Evolutionary conservation across 2,797 vertebrate species (phyloP), one percentile per base, ranked within the genome.

Genomic region (Falco berigora): DNA sequence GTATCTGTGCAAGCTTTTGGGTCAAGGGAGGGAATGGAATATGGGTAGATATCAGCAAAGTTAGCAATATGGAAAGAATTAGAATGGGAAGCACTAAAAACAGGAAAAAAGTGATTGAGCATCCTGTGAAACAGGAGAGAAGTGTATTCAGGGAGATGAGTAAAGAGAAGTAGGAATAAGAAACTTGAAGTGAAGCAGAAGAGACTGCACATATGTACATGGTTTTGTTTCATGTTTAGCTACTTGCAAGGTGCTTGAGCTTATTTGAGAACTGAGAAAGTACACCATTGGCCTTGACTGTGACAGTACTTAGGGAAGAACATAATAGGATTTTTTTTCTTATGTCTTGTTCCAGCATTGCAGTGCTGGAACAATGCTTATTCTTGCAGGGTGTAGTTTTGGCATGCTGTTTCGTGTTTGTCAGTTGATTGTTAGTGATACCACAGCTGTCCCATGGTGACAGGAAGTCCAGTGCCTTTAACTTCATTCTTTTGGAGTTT

Each of bases 121-220:
- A 12, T 69, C 22, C 63, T 56, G 32, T 30, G 19, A 32, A 87
- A 10, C 13, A 64, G 19, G 16, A 32, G 50, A 49, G 36, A 46
- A 24, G 15, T 46, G 5, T 75, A 7, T 69, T 61, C 17, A 22
- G 30, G 42, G 55, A 61, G 58, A 16, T 61, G 8, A 21, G 2
- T 34, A 18, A 71, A 64, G 49, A 78, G 22, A 89, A 13, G 18
- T 46, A 47, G 34, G 28, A 86, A 9, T 36, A 47, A 15, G 21
- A 67, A 83, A 66, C 17, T 38, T 61, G 13, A 62, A 67, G n/a
- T 5, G 10, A 83, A 68, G 16, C 22, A 53, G 46, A 58, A 64
- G 23, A 34, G 19, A 56, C 19, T 36, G 16, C 12, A 14, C 0
- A 0, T 36, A 11, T 5, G 15, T 53, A 46, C 4, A 1, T n/a